Evolutionary conservation across 1,140 invertebrate species (phyloP).

Genomic region (Lepidurus arcticus): DNA sequence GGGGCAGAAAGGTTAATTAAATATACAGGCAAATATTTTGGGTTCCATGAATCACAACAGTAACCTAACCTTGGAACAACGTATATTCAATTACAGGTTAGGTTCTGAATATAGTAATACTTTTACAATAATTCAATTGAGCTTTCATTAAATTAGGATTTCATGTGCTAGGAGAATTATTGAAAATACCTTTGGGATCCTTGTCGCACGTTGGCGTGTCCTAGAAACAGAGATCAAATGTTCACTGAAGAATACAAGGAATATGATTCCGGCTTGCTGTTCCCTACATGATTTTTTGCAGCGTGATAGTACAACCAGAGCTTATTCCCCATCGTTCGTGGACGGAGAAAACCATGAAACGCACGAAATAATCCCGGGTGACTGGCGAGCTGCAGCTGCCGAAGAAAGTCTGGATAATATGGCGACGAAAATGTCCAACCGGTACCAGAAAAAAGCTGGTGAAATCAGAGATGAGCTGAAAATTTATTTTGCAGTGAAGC

Average conservation of each 20-base stretch:
- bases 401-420: slow-evolving; percentile 6
- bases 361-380: slow-evolving; percentile 3
- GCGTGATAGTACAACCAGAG: neutral
- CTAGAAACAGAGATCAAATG: slow-evolving; percentile 37
- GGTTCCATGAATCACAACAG: too few species aligned
- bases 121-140: slow-evolving; percentile 7
- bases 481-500: slow-evolving; percentile 21
- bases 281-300: slow-evolving; percentile 7
- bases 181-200: slow-evolving; percentile 26
- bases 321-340: neutral
- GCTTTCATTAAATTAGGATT: slow-evolving; percentile 20
- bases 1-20: too few species aligned
- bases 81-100: too few species aligned
- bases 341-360: slow-evolving; percentile 5
- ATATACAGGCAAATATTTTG: too few species aligned
- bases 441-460: slow-evolving; percentile 6
- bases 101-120: slow-evolving; percentile 24
- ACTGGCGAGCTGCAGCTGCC: neutral
- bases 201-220: slow-evolving; percentile 24
- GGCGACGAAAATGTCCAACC: neutral
- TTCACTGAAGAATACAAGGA: neutral
- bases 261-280: neutral
- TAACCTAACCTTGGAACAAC: too few species aligned
- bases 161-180: slow-evolving; percentile 20
- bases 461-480: neutral